phyloP scores from a whole-genome alignment of 2,113 vertebrate species.

The Pao palembangensis region DNA sequence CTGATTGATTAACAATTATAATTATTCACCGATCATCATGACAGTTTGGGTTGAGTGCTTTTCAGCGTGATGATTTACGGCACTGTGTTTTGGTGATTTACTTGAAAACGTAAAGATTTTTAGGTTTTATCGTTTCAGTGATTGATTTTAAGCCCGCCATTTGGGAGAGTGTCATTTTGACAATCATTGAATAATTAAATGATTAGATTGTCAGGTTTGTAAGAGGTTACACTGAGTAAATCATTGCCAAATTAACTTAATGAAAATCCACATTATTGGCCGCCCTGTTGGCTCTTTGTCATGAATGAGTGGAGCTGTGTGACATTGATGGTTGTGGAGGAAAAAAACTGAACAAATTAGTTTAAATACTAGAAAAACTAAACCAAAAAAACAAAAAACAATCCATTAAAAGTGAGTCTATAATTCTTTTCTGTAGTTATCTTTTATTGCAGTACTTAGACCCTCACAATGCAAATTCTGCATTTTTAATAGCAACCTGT shows the following conservation, averaged over 20 bases:
- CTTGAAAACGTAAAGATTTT: not conserved
- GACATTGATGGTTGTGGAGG: not conserved
- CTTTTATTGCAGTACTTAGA: too few species aligned
- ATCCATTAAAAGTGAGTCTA: too few species aligned
- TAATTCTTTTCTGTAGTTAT: too few species aligned
- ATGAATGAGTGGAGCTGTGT: too few species aligned
- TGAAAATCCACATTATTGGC: slow-evolving; percentile 1
- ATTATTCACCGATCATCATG: slow-evolving; percentile 3
- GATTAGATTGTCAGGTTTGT: not conserved
- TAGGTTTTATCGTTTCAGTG: not conserved
- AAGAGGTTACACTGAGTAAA: not conserved
- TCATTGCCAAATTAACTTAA: slow-evolving; percentile 2
- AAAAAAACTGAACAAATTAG: not conserved
- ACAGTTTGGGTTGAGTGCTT: not conserved
- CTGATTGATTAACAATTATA: slow-evolving; percentile 12
- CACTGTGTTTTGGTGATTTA: not conserved
- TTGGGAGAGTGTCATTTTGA: not conserved
- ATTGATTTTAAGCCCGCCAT: not conserved
- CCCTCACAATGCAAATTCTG: not conserved
- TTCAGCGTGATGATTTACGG: not conserved
- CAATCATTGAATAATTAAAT: slow-evolving; percentile 1
- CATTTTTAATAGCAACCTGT: too few species aligned
- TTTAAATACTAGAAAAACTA: too few species aligned
- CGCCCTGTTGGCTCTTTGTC: not conserved
- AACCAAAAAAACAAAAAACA: too few species aligned